Evolutionary conservation across 2,797 vertebrate genomes (phyloP).

Genomic region (Telmatherina bonti): DNA sequence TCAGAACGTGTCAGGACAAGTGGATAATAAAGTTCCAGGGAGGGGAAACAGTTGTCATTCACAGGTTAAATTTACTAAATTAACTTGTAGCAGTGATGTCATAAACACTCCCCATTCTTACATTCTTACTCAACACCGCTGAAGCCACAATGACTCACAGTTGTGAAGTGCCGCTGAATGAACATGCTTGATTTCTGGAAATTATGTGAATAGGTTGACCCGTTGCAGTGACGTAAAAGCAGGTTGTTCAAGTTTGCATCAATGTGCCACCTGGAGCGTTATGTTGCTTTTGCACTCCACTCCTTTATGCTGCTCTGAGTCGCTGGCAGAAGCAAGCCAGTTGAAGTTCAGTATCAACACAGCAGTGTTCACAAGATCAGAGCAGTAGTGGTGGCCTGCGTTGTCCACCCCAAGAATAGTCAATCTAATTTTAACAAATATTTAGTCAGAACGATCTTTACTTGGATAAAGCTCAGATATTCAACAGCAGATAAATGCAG

Average conservation of each 20-base stretch:
- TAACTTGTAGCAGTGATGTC: slow-evolving; percentile 28
- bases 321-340: no score
- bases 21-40: neutral
- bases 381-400: no score
- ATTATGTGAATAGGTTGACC: slow-evolving; percentile 21
- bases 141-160: slow-evolving; percentile 48
- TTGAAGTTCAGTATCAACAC: neutral
- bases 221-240: slow-evolving; percentile 10
- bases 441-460: neutral
- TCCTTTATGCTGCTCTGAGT: neutral
- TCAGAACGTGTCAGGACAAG: slow-evolving; percentile 23
- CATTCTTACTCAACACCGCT: neutral
- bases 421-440: neutral
- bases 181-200: slow-evolving; percentile 30
- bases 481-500: neutral
- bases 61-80: neutral
- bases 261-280: neutral
- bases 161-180: slow-evolving; percentile 28
- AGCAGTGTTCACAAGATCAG: neutral
- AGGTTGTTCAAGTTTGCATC: slow-evolving; percentile 21
- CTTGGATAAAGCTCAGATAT: neutral
- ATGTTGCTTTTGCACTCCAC: slow-evolving; percentile 2
- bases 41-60: slow-evolving; percentile 4
- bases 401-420: neutral
- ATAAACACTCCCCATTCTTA: slow-evolving; percentile 18